Base-by-base conservation (phyloP, 1,140 invertebrate species). In the Pinna nobilis region DNA sequence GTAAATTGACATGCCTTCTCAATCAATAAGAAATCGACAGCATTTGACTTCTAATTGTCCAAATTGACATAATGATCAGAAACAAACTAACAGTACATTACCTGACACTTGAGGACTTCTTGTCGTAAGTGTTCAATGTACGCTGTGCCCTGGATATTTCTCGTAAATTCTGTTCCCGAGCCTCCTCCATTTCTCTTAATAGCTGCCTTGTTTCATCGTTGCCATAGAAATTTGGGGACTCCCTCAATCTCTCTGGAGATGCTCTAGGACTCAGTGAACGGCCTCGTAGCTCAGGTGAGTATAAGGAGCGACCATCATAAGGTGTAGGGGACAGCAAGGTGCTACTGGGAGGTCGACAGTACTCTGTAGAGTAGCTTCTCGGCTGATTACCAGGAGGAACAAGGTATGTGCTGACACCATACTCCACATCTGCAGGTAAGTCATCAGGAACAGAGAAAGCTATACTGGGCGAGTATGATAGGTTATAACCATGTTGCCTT, bases 91-190 rank as follows among this genome's bases (percentile, higher is more conserved):
- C 37, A 30, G 13, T 20, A n/a, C 23, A 25, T 7, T 69, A 53
- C 28, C 32, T 50, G 9, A 51, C 18, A 67, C 13, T 28, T 5
- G 32, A 33, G 37, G 32, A 13, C 25, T 39, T 53, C 33, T 69
- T 32, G 13, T 41, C 44, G 41, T 59, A 63, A 11, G 64, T 53
- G n/a, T 69, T 23, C 15, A 83, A 72, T 23, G 70, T 76, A 18
- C 77, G 66, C 25, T 79, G 66, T 20, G 82, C 82, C 41, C 76
- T 69, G 15, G 28, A 25, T 44, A 83, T 83, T 55, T 83, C 80
- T 20, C 53, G 28, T 20, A 73, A 74, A 44, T 83, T 83, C 41
- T 72, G 72, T 39, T 68, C 60, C 20, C 76, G 66, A 9, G 76
- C 69, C n/a, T 73, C 70, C 32, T 76, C 64, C 20, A 79, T 77